Conservation (phyloP, 2,888 invertebrate species). For the Crioceris asparagi region DNA sequence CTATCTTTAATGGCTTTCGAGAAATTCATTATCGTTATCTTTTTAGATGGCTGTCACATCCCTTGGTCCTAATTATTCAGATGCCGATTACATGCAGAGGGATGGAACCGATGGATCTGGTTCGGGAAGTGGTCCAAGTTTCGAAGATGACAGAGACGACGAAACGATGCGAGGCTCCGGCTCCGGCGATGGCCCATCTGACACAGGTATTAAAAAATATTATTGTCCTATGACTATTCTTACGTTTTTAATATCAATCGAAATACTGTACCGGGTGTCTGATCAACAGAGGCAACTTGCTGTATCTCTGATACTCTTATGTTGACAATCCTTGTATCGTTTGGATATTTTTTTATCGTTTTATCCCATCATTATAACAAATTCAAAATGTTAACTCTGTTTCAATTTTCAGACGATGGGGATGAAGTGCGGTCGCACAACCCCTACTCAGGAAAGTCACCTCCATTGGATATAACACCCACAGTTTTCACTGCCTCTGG, state of each 20-base stretch:
- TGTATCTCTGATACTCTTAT: too few relatives aligned
- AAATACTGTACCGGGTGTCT: too few relatives aligned
- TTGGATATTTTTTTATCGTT: not conserved
- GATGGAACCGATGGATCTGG: conserved; percentile 53
- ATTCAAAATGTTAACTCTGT: not conserved
- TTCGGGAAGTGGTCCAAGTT: conserved; percentile 43
- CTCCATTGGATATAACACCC: not conserved
- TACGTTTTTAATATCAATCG: too few relatives aligned
- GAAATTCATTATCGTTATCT: too few relatives aligned
- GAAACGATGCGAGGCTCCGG: conserved; percentile 34
- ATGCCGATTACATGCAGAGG: conserved; percentile 44
- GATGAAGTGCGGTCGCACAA: too few relatives aligned
- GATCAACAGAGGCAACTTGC: too few relatives aligned
- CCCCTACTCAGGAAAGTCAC: not conserved
- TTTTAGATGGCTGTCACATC: conserved; percentile 35
- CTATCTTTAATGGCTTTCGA: too few relatives aligned
- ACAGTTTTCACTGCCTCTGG: not conserved
- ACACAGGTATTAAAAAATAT: too few relatives aligned
- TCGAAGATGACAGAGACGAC: conserved; percentile 42
- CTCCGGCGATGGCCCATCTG: conserved; percentile 33
- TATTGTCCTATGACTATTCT: too few relatives aligned
- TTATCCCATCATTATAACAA: not conserved
- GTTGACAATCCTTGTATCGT: not conserved
- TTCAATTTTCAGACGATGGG: too few relatives aligned
- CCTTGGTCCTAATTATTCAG: conserved; percentile 32